Conservation (phyloP, 2,797 vertebrate species). For the Rhabdophis nuchalis region DNA sequence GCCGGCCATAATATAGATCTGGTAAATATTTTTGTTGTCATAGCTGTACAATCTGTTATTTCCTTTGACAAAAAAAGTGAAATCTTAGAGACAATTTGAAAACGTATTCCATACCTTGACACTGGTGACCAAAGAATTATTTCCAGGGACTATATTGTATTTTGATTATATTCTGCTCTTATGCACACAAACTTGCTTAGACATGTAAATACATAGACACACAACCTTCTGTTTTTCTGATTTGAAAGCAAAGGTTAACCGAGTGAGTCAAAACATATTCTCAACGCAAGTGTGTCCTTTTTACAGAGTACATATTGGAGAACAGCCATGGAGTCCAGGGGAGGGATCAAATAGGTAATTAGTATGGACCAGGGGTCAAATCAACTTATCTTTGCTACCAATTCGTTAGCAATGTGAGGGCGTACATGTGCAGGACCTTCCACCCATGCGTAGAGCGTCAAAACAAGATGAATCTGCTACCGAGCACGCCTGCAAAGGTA, state of each 20-base stretch:
- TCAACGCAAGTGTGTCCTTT: constrained; percentile 20
- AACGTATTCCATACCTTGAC: neutral
- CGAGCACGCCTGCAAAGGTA: too few species aligned
- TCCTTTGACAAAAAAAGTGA: neutral
- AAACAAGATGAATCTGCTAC: too few species aligned
- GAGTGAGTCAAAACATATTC: constrained; percentile 13
- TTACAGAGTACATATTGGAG: constrained; percentile 7
- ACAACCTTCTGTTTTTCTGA: neutral
- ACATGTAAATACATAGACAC: neutral
- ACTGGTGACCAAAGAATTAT: neutral
- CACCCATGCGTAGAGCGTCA: too few species aligned
- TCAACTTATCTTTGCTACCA: too few species aligned
- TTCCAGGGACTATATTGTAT: neutral
- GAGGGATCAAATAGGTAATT: neutral
- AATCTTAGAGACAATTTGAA: neutral
- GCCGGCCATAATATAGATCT: neutral
- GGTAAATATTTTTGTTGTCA: neutral
- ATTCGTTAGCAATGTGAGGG: too few species aligned
- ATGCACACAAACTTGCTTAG: neutral
- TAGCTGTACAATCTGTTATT: neutral
- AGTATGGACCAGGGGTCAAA: neutral
- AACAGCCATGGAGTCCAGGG: neutral
- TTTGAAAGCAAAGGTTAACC: constrained; percentile 23
- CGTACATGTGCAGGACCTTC: too few species aligned
- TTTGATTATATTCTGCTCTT: neutral